Evolutionary conservation across 2,888 invertebrate species (phyloP).

Genomic region (Pelosia muscerda): DNA sequence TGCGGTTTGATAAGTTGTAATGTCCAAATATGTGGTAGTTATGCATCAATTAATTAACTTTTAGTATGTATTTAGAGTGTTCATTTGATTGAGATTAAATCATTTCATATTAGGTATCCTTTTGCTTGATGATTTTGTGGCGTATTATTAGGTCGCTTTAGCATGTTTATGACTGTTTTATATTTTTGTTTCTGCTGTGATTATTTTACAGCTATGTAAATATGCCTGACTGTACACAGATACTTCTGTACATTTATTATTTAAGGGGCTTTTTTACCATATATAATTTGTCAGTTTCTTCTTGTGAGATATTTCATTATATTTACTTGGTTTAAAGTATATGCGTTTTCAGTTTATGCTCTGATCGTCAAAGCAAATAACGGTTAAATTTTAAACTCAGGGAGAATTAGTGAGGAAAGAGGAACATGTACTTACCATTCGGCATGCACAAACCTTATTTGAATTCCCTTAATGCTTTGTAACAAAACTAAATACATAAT

Average conservation of each 20-base stretch:
- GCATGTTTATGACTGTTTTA: not conserved
- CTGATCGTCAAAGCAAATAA: not conserved
- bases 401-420: not conserved
- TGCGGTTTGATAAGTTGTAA: conserved; percentile 33
- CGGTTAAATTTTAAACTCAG: not conserved
- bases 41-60: conserved; percentile 34
- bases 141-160: not conserved
- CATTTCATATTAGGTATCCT: not conserved
- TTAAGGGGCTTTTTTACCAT: not conserved
- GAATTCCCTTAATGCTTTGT: not conserved
- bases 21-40: conserved; percentile 27
- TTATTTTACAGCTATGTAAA: not conserved
- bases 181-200: not conserved
- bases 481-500: not conserved
- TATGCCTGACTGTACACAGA: too few relatives aligned
- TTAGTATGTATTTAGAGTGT: conserved; percentile 22
- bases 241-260: not conserved
- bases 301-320: not conserved
- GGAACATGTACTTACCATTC: too few relatives aligned
- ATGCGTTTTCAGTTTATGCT: not conserved
- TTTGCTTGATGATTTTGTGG: not conserved
- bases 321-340: not conserved
- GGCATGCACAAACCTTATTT: too few relatives aligned
- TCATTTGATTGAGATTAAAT: conserved; percentile 9
- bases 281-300: not conserved